Conservation (phyloP, 2,888 invertebrate species). For the Sphaerophoria rueppellii region DNA sequence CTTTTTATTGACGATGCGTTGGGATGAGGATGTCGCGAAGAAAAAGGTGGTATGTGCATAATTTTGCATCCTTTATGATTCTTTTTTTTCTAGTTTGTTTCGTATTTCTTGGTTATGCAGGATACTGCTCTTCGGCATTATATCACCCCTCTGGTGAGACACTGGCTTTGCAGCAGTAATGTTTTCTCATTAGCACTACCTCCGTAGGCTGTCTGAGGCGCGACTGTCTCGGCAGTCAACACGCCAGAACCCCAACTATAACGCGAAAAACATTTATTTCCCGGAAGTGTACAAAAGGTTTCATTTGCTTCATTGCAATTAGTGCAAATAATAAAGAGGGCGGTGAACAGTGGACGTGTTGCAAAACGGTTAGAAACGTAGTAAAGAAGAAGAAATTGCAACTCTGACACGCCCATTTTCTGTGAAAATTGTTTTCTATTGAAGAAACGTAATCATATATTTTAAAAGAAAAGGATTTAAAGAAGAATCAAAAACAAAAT, state of each 20-base stretch:
- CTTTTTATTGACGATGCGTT: not conserved
- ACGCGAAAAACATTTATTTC: conserved; percentile 52
- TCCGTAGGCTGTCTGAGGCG: conserved; percentile 8
- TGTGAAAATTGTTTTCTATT: too few relatives aligned
- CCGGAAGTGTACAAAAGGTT: conserved; percentile 56
- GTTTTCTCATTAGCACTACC: conserved; percentile 66
- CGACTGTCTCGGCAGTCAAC: not conserved
- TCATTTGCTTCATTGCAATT: conserved; percentile 47
- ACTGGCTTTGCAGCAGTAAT: conserved; percentile 40
- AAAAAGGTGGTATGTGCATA: conserved; percentile 64
- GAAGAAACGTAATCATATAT: too few relatives aligned
- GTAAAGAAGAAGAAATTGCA: too few relatives aligned
- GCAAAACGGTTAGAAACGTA: too few relatives aligned
- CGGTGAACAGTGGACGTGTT: too few relatives aligned
- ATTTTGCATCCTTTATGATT: conserved; percentile 52
- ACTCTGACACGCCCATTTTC: too few relatives aligned
- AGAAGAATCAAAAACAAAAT: too few relatives aligned
- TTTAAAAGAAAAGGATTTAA: too few relatives aligned
- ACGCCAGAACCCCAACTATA: too few relatives aligned
- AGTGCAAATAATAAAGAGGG: conserved; percentile 20
- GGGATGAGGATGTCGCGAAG: conserved; percentile 1
- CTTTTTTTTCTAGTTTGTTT: not conserved
- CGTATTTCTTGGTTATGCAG: conserved; percentile 1
- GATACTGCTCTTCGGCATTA: conserved; percentile 7
- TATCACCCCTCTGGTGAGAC: conserved; percentile 30